Evolutionary conservation across 1,140 invertebrate species (phyloP).

Genomic region (Globodera rostochiensis): DNA sequence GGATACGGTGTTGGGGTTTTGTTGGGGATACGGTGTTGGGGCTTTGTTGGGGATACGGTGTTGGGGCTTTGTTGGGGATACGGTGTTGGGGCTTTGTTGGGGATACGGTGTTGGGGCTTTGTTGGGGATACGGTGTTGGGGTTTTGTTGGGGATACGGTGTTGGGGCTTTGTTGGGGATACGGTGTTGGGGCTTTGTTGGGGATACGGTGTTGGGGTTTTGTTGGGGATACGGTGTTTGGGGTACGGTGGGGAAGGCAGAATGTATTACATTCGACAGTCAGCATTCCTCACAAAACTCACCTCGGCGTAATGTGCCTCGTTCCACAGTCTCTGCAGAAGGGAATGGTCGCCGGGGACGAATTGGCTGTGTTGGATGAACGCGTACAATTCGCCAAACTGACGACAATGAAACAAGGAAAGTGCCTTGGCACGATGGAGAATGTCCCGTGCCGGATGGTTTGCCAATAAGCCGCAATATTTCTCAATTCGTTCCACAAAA

Average conservation of each 20-base stretch:
- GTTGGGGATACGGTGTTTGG: too few species aligned
- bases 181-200: too few species aligned
- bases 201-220: too few species aligned
- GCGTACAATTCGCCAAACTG: constrained; percentile 90
- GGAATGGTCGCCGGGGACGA: constrained; percentile 90
- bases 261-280: too few species aligned
- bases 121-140: background rate
- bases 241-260: too few species aligned
- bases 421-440: constrained; percentile 79
- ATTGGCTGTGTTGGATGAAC: constrained; percentile 89
- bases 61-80: too few species aligned
- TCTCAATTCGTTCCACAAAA: background rate
- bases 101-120: too few species aligned
- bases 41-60: too few species aligned
- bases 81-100: too few species aligned
- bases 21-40: too few species aligned
- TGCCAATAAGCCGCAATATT: constrained; percentile 3
- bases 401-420: constrained; percentile 79
- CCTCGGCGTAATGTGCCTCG: constrained; percentile 73
- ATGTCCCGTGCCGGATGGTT: constrained; percentile 12
- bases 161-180: too few species aligned
- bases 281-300: constrained; percentile 4
- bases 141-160: too few species aligned
- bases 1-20: background rate
- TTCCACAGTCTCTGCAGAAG: constrained; percentile 83